Evolutionary conservation across 2,113 vertebrate species (phyloP).

Genomic region (Saimiri boliviensis): DNA sequence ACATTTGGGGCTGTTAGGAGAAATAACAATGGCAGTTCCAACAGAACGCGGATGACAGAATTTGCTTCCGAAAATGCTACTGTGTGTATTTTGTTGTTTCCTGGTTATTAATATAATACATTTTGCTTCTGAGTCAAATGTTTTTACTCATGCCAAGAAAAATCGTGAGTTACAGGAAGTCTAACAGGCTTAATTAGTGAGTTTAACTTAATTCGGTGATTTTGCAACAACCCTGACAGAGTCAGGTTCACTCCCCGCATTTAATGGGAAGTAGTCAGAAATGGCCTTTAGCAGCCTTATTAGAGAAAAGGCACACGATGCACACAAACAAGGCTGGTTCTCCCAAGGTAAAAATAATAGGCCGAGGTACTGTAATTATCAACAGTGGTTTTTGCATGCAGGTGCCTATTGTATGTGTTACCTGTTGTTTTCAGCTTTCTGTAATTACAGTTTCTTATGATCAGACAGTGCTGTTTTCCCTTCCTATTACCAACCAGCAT

Average conservation of each 20-base stretch:
- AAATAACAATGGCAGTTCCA: constrained; percentile 44
- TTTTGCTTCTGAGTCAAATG: constrained; percentile 63
- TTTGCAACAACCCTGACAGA: constrained; percentile 55
- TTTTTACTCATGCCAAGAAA: constrained; percentile 59
- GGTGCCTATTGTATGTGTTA: constrained; percentile 70
- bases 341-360: constrained; percentile 73
- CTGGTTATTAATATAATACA: constrained; percentile 59
- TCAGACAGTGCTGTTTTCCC: constrained; percentile 58
- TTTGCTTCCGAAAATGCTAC: constrained; percentile 55
- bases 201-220: constrained; percentile 69
- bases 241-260: neutral
- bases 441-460: constrained; percentile 76
- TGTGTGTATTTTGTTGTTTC: constrained; percentile 39
- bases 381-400: constrained; percentile 61
- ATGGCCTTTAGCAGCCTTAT: constrained; percentile 56
- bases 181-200: constrained; percentile 68
- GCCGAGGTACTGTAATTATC: constrained; percentile 70
- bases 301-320: constrained; percentile 46
- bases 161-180: constrained; percentile 68
- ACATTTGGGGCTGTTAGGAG: constrained; percentile 3
- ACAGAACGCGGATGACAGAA: neutral
- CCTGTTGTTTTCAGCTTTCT: constrained; percentile 77
- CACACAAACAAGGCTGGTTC: constrained; percentile 70
- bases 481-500: constrained; percentile 65
- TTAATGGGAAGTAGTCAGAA: constrained; percentile 67